Conservation (phyloP, 2,888 invertebrate genomes). For the Ornithoptera alexandrae region DNA sequence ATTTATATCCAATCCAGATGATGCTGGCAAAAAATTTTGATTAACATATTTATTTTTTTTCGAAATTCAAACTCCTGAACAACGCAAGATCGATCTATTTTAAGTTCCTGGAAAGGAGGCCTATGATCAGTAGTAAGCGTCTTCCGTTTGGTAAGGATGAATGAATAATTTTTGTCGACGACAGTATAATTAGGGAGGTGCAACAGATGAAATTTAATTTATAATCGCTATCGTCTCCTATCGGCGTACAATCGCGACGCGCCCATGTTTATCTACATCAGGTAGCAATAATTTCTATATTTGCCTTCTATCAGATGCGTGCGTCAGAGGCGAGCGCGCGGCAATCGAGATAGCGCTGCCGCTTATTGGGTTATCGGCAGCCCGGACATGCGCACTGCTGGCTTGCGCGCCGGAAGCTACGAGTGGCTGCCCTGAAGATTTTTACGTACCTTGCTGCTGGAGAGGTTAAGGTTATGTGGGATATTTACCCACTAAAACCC, state of each 20-base stretch:
- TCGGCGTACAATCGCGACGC: constrained; percentile 15
- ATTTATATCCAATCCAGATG: too few species aligned
- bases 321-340: constrained; percentile 41
- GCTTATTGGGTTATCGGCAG: constrained; percentile 19
- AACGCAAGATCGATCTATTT: too few species aligned
- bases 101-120: too few species aligned
- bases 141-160: too few species aligned
- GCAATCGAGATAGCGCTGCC: constrained; percentile 33
- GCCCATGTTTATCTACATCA: constrained; percentile 35
- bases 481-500: too few species aligned
- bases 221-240: background rate
- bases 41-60: too few species aligned
- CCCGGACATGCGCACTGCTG: constrained; percentile 6
- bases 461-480: too few species aligned
- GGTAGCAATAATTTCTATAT: constrained; percentile 47
- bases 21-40: too few species aligned
- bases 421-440: background rate
- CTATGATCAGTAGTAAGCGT: too few species aligned
- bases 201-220: background rate
- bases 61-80: too few species aligned
- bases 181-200: background rate
- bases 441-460: too few species aligned
- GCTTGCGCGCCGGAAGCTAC: background rate
- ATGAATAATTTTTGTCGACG: too few species aligned
- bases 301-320: constrained; percentile 46